These are phyloP conservation scores for Lamprologus lemairii DNA, from an alignment of 2,113 vertebrate species.

Conservation along the genomic window DNA sequence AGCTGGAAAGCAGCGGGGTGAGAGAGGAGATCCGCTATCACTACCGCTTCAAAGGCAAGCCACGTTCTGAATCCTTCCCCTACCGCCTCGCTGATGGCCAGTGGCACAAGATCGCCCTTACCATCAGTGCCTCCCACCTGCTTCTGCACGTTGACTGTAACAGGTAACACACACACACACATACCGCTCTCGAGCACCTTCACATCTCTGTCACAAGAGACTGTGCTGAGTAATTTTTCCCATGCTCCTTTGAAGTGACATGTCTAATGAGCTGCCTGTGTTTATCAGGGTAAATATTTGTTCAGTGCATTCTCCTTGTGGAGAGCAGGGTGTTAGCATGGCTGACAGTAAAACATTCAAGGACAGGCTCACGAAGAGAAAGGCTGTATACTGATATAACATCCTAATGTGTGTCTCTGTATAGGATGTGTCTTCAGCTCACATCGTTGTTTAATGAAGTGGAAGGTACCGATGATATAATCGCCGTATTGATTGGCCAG, in stretches of 20 bases:
- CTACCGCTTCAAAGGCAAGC: conserved; percentile 82
- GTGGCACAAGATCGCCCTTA: conserved; percentile 86
- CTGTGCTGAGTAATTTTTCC: not conserved
- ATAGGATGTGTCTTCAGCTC: not conserved
- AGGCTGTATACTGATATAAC: not conserved
- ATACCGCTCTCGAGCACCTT: not conserved
- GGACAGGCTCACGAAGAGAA: not conserved
- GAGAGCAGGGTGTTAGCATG: conserved; percentile 13
- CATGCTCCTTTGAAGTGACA: not conserved
- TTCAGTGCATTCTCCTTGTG: not conserved
- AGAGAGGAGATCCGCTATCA: conserved; percentile 89
- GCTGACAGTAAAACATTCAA: not conserved
- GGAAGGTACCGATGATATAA: conserved; percentile 33
- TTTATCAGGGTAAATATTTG: conserved; percentile 43
- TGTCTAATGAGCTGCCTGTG: conserved; percentile 34
- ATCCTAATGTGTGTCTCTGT: not conserved
- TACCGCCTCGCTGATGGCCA: conserved; percentile 89
- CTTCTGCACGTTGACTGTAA: conserved; percentile 91
- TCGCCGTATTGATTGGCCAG: conserved; percentile 12
- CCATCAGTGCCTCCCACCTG: conserved; percentile 84
- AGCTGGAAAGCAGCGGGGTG: conserved; percentile 91
- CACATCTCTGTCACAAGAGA: not conserved
- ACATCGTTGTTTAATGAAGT: conserved; percentile 11
- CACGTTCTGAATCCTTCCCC: conserved; percentile 84
- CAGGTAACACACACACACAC: conserved; percentile 71